Percentiles rank a stretch among this genome's conserved stretches.
Conservation (phyloP, 1,140 invertebrate species). For the Drosophila serrata region DNA sequence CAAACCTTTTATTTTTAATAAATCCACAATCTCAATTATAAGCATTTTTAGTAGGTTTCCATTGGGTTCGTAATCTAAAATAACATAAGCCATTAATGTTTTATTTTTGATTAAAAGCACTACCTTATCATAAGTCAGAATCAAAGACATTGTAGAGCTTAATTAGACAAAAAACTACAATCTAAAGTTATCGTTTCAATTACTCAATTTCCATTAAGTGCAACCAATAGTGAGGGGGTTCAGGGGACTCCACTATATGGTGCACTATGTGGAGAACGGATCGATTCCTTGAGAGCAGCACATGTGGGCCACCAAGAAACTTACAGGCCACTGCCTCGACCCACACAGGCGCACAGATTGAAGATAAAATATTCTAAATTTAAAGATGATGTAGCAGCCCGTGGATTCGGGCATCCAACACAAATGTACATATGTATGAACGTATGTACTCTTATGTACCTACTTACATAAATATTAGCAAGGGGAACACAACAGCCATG, state of each 20-base stretch:
- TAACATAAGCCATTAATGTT: background rate
- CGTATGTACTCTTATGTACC: constrained; percentile 23
- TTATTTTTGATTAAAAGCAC: background rate
- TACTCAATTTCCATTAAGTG: constrained; percentile 24
- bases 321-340: constrained; percentile 58
- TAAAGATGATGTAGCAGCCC: constrained; percentile 75
- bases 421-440: constrained; percentile 20
- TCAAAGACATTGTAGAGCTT: background rate
- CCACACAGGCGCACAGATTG: constrained; percentile 63
- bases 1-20: background rate
- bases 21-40: background rate
- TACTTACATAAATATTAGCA: constrained; percentile 39
- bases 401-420: constrained; percentile 58
- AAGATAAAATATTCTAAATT: constrained; percentile 81
- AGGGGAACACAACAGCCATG: constrained; percentile 40
- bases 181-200: constrained; percentile 25
- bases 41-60: background rate
- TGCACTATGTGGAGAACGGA: constrained; percentile 9
- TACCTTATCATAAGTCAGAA: background rate
- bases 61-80: background rate
- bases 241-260: constrained; percentile 17
- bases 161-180: background rate
- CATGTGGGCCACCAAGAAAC: constrained; percentile 66
- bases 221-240: constrained; percentile 3
- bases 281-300: constrained; percentile 27